Base-by-base conservation (phyloP, 2,888 invertebrate species). In the Muscina levida region DNA sequence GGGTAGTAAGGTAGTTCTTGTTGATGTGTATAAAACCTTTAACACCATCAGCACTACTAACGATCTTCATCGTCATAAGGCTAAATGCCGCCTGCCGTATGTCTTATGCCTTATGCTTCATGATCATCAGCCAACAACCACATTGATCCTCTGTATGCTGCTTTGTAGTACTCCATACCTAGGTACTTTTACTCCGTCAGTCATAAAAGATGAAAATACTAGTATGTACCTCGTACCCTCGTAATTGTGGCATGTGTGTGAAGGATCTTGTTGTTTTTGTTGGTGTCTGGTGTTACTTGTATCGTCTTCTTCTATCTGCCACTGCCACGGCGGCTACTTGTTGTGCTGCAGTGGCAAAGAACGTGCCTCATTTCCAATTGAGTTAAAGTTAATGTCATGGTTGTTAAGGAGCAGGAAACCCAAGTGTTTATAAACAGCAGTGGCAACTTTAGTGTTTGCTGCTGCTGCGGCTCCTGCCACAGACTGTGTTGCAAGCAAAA, bases 361-460 rank as follows among this genome's bases (percentile, higher is more conserved):
- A 81, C 81, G 81, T 81, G 81, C 77, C 81, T 77, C 74, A 56
- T 75, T 81, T 77, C 74, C 72, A 77, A 81, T 77, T 81, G 62
- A 81, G 77, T 81, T 77, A 77, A 81, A 77, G 72, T 77, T 81
- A 77, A 77, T 77, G 77, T 75, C 81, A 81, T 81, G 77, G 74
- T 72, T 77, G 77, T 77, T 68, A 72, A 39, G 31, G 31, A 31
- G 31, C 3, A 42, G 19, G 3, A 42, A 62, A 72, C 39, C 76
- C 37, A 19, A 72, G 39, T 71, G 26, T 79, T 19, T 67, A 51
- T 39, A 72, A 62, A 39, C 57, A 26, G 48, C 22, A 44, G 26
- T 59, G 31, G 26, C 57, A n/a, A 57, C 48, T 48, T 44, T 75
- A 37, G 51, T 62, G 39, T 31, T 42, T 67, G 22, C 19, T 22